Evolutionary conservation across 2,113 vertebrate species (phyloP).

Genomic region (Phrynosoma platyrhinos): DNA sequence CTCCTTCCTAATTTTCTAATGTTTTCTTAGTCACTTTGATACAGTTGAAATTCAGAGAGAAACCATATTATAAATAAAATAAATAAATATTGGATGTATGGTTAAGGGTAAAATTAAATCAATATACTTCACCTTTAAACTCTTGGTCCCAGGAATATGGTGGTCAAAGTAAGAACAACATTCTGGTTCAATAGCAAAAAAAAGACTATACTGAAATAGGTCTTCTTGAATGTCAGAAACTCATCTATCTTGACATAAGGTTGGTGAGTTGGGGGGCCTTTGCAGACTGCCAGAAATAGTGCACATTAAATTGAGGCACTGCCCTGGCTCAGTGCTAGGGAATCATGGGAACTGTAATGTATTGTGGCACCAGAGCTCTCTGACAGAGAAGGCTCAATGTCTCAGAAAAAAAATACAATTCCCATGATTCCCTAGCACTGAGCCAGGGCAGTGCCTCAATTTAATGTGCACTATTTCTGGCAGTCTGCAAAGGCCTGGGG

Average conservation of each 20-base stretch:
- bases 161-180: background rate
- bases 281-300: too few species aligned
- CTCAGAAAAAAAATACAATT: too few species aligned
- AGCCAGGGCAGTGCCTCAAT: too few species aligned
- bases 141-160: background rate
- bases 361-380: too few species aligned
- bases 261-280: background rate
- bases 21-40: background rate
- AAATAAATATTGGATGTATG: background rate
- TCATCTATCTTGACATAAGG: too few species aligned
- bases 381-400: too few species aligned
- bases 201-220: background rate
- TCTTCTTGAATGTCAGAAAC: background rate
- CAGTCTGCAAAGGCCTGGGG: too few species aligned
- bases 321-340: too few species aligned
- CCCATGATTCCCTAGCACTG: too few species aligned
- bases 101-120: background rate
- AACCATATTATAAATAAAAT: background rate
- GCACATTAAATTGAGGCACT: too few species aligned
- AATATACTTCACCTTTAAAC: background rate
- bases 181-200: background rate
- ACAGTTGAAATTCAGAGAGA: background rate
- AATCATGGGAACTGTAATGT: too few species aligned
- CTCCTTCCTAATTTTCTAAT: background rate
- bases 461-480: too few species aligned